Conservation (phyloP, 2,113 vertebrate species). For the Colaptes auratus region DNA sequence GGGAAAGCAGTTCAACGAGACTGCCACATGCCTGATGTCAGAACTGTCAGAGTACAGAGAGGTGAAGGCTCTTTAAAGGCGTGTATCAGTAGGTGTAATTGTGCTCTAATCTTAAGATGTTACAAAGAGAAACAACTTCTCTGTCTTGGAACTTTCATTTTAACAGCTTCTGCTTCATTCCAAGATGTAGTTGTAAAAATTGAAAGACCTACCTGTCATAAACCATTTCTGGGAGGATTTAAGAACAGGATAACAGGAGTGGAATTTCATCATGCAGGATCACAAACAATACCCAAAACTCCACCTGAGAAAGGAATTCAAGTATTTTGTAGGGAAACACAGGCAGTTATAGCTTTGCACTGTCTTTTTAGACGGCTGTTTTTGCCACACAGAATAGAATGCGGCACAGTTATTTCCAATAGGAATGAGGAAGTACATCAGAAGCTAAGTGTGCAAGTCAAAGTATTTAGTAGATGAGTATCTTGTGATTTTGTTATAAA, state of each 20-base stretch:
- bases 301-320: conserved; percentile 62
- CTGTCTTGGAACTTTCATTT: conserved; percentile 21
- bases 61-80: conserved; percentile 67
- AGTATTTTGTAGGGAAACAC: conserved; percentile 82
- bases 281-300: conserved; percentile 84
- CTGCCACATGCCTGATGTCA: conserved; percentile 79
- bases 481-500: not conserved
- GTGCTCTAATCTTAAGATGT: not conserved
- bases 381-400: not conserved
- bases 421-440: not conserved
- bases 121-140: not conserved
- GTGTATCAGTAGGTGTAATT: accelerated
- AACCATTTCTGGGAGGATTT: conserved; percentile 92
- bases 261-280: conserved; percentile 89
- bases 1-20: conserved; percentile 67
- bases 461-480: not conserved
- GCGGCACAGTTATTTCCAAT: not conserved
- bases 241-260: conserved; percentile 81
- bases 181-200: conserved; percentile 84
- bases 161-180: conserved; percentile 69
- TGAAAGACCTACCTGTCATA: conserved; percentile 78
- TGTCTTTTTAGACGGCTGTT: not conserved
- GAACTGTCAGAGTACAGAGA: conserved; percentile 84
- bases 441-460: not conserved
- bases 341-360: conserved; percentile 76